Evolutionary conservation across 2,888 invertebrate genomes (phyloP), one percentile per base, ranked within the genome.

Genomic region (Epirrhoe tristata): DNA sequence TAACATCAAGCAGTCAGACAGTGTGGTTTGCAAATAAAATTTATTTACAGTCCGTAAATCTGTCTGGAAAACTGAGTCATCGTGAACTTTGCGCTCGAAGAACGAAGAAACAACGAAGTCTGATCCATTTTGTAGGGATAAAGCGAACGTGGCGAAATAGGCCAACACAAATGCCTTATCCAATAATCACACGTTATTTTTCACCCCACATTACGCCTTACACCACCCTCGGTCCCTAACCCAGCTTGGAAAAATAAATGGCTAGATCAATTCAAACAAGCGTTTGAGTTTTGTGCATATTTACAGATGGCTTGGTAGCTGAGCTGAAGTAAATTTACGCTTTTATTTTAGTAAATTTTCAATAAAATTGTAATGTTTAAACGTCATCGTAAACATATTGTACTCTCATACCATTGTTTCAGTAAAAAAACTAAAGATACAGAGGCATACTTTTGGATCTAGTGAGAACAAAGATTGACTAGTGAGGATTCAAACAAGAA

Each of bases 111-210:
- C 31, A 50, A 63, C 17, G 51, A 56, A 59, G 56, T 57, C 63
- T 46, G 63, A 66, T 68, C 66, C 66, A 70, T 74, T 72, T 67
- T 71, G 71, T 71, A 68, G 65, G 58, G 64, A 72, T 72, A 71
- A 72, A 71, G 68, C 58, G 69, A 72, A 72, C 66, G 71, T 66
- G 70, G 60, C 66, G 58, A 72, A 74, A 72, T 70, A 71, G 66
- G 62, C 68, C 72, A 69, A 71, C 67, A 72, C 71, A 72, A 70
- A 74, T 74, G 72, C 70, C 71, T 71, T 71, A 71, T 68, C 72
- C 69, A 72, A 74, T 74, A 72, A 74, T 74, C 72, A 74, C 71
- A 65, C 63, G 70, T 71, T 74, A 67, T 74, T 71, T 74, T 72
- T 72, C 71, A 72, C 64, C 70, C 72, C 59, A 69, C 70, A 70